Evolutionary conservation across 2,797 vertebrate species (phyloP).

Genomic region (Morus bassanus): DNA sequence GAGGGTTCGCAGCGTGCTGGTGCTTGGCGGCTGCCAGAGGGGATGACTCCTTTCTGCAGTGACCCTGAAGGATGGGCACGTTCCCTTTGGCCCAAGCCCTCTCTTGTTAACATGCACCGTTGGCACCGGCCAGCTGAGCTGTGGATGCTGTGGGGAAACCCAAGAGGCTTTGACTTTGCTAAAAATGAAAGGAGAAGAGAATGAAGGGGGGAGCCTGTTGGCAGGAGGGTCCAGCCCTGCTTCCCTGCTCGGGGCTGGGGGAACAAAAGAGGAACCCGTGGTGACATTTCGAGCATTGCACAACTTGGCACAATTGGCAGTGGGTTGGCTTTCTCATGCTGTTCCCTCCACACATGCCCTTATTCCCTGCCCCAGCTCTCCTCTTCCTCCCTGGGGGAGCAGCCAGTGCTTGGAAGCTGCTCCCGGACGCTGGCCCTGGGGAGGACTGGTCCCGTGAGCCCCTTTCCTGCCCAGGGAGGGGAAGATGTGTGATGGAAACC

Average conservation of each 20-base stretch:
- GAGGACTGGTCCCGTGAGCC: neutral
- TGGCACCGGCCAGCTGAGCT: neutral
- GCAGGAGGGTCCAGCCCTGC: neutral
- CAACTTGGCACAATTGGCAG: slow-evolving; percentile 13
- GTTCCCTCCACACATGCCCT: neutral
- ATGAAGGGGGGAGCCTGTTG: neutral
- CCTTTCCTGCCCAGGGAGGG: neutral
- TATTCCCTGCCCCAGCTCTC: neutral
- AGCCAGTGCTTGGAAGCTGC: neutral
- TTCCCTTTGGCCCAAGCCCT: neutral
- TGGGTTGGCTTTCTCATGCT: neutral
- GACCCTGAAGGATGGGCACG: neutral
- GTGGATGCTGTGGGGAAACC: neutral
- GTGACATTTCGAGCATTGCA: slow-evolving; percentile 27
- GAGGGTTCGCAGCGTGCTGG: neutral
- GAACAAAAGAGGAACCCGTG: neutral
- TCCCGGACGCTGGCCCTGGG: neutral
- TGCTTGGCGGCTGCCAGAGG: accelerated
- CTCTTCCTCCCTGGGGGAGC: neutral
- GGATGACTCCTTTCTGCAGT: neutral
- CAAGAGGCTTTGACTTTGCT: slow-evolving; percentile 4
- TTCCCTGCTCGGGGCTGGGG: neutral
- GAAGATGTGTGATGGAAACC: neutral
- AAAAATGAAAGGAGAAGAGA: neutral
- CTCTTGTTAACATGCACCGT: neutral